These are phyloP conservation scores for Bufo gargarizans DNA, from an alignment of 2,113 vertebrate genomes.

Conservation along the genomic window DNA sequence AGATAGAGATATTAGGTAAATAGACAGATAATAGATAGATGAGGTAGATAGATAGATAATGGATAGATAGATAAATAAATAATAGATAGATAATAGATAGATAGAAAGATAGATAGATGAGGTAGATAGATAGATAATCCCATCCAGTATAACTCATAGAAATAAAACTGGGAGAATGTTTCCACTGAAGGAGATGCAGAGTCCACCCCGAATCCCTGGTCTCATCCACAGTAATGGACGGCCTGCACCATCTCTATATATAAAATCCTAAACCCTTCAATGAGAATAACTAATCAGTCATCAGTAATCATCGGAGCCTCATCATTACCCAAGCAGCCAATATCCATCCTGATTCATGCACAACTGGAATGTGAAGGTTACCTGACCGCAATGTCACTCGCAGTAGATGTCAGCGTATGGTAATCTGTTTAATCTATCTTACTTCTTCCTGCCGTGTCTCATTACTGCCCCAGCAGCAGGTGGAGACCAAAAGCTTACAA, in stretches of 20 bases:
- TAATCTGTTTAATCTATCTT: slow-evolving; percentile 55
- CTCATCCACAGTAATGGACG: background rate
- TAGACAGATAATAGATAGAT: no score
- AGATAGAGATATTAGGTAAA: no score
- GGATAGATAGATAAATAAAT: no score
- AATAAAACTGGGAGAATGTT: no score
- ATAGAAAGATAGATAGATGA: no score
- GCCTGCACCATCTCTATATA: background rate
- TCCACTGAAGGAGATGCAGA: background rate
- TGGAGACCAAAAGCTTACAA: slow-evolving; percentile 43
- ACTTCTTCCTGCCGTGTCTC: slow-evolving; percentile 47
- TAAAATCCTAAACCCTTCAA: background rate
- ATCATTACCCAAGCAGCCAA: background rate
- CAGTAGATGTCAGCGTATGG: slow-evolving; percentile 47
- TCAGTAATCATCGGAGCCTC: slow-evolving; percentile 1
- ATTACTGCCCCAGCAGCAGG: slow-evolving; percentile 43
- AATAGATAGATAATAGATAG: no score
- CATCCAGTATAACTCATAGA: no score
- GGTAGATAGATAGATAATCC: no score
- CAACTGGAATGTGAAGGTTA: slow-evolving; percentile 26
- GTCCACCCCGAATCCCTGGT: background rate
- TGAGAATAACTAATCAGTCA: slow-evolving; percentile 20
- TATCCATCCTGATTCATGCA: slow-evolving; percentile 26
- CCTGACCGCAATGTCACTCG: slow-evolving; percentile 32
- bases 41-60: no score